phyloP scores from a whole-genome alignment of 2,888 invertebrate genomes.

The Apamea epomidion region DNA sequence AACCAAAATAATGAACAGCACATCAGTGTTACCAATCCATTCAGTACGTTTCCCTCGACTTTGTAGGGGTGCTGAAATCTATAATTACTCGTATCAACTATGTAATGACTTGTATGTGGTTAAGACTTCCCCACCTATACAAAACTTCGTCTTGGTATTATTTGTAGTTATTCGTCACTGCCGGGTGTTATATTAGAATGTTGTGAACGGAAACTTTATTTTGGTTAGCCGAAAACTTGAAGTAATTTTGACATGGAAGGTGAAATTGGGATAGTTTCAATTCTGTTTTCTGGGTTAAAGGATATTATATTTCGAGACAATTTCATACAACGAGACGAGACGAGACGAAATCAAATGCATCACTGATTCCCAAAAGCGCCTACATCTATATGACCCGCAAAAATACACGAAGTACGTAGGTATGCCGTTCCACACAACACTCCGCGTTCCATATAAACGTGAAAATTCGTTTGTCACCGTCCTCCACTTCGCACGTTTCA shows the following conservation, averaged over 20 bases:
- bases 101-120: constrained; percentile 54
- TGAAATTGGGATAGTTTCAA: constrained; percentile 11
- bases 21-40: constrained; percentile 5
- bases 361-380: constrained; percentile 16
- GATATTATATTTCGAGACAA: not conserved
- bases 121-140: constrained; percentile 49
- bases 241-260: constrained; percentile 32
- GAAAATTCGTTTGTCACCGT: constrained; percentile 55
- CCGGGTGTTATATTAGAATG: constrained; percentile 34
- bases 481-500: constrained; percentile 40
- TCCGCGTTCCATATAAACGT: constrained; percentile 44
- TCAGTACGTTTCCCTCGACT: constrained; percentile 8
- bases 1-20: constrained; percentile 24
- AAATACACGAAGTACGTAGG: constrained; percentile 12
- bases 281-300: not conserved
- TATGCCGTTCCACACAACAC: constrained; percentile 38
- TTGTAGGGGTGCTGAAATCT: constrained; percentile 44
- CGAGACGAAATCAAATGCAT: not conserved
- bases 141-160: constrained; percentile 43
- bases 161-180: constrained; percentile 53
- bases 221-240: constrained; percentile 45
- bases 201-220: constrained; percentile 42
- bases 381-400: not conserved
- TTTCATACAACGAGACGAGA: no score
- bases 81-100: constrained; percentile 58